These are phyloP conservation scores for Smutsia gigantea DNA, from an alignment of 2,797 vertebrate genomes.

Conservation along the genomic window DNA sequence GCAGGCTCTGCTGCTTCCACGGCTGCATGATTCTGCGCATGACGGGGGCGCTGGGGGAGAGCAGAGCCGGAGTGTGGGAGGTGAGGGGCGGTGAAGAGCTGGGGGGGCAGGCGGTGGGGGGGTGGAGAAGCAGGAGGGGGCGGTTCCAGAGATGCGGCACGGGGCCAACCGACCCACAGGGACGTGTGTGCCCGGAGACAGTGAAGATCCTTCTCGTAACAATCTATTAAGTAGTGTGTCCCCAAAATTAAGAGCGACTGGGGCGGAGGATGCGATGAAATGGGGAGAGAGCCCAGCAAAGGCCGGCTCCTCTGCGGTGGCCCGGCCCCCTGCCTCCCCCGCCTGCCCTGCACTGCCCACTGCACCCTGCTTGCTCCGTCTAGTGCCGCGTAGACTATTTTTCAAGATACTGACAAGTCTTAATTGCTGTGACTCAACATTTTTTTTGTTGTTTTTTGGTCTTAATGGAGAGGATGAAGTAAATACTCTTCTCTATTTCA, in stretches of 20 bases:
- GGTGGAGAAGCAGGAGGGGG: not conserved
- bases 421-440: slow-evolving; percentile 24
- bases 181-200: not conserved
- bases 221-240: not conserved
- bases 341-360: not conserved
- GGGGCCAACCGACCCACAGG: not conserved
- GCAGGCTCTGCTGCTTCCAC: not conserved
- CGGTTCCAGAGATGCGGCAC: not conserved
- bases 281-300: not conserved
- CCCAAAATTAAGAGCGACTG: not conserved
- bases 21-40: not conserved
- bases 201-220: not conserved
- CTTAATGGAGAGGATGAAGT: not conserved
- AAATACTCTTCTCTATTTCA: slow-evolving; percentile 23
- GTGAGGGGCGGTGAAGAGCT: not conserved
- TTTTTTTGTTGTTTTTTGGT: not conserved
- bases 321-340: not conserved
- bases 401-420: slow-evolving; percentile 22
- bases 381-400: slow-evolving; percentile 58
- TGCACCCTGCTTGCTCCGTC: slow-evolving; percentile 54
- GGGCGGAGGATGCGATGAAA: not conserved
- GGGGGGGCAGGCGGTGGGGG: slow-evolving; percentile 53
- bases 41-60: not conserved
- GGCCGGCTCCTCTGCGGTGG: too few relatives aligned
- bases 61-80: not conserved